Percentiles rank a stretch among this genome's conserved stretches.
Conservation (phyloP, 2,797 vertebrate species). For the Choloepus didactylus region DNA sequence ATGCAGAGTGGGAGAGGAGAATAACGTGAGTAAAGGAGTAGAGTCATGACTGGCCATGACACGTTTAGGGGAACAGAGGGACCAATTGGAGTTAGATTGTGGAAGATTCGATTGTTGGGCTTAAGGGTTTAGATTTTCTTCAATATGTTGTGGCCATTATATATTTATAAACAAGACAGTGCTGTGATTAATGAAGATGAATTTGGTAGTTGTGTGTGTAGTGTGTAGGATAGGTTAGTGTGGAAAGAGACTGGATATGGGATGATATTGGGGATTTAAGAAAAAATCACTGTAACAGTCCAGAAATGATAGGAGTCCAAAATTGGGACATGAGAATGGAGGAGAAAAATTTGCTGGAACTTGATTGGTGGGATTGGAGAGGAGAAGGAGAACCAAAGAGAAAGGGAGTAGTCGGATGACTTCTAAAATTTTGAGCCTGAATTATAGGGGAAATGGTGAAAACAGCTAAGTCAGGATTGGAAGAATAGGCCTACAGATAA, state of each 20-base stretch:
- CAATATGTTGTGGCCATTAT: slow-evolving; percentile 11
- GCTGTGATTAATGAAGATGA: slow-evolving; percentile 47
- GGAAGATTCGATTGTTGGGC: slow-evolving; percentile 35
- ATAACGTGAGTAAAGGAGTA: not conserved
- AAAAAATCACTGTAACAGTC: not conserved
- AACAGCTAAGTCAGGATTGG: slow-evolving; percentile 43
- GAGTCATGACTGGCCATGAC: not conserved
- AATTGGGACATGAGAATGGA: slow-evolving; percentile 34
- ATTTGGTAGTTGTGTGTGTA: slow-evolving; percentile 17
- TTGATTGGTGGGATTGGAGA: slow-evolving; percentile 8
- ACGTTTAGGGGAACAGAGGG: slow-evolving; percentile 49
- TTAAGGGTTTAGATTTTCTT: slow-evolving; percentile 27
- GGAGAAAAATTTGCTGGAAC: slow-evolving; percentile 62
- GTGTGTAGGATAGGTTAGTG: slow-evolving; percentile 2
- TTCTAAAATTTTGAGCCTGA: slow-evolving; percentile 39
- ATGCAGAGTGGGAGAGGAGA: not conserved
- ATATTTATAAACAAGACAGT: slow-evolving; percentile 50
- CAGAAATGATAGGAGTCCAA: slow-evolving; percentile 25
- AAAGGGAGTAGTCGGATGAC: not conserved
- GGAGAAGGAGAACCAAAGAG: slow-evolving; percentile 29
- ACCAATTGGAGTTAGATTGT: slow-evolving; percentile 21
- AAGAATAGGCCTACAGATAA: slow-evolving; percentile 31
- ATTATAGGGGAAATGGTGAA: slow-evolving; percentile 43
- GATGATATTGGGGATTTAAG: not conserved
- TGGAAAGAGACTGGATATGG: slow-evolving; percentile 9